A percentile compares a stretch with the other conserved stretches of the same genome.
phyloP scores from a whole-genome alignment of 35 echinoderm and acorn worm genomes.

The Acanthaster planci region DNA sequence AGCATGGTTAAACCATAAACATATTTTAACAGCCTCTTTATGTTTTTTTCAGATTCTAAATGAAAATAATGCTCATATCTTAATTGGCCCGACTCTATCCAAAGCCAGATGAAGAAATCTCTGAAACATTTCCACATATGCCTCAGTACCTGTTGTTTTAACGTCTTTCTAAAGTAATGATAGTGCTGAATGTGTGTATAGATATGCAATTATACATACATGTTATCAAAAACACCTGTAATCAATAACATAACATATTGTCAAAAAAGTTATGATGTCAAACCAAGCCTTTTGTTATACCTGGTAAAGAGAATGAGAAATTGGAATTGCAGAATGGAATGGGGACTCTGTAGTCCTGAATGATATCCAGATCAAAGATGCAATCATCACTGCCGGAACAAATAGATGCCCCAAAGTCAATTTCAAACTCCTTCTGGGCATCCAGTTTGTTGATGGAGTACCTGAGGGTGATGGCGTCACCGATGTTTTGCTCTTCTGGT shows the following conservation, averaged over 20 bases:
- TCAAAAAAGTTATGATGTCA: neutral
- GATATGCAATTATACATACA: neutral
- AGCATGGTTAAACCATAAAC: too few species aligned
- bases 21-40: too few species aligned
- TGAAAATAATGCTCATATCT: too few species aligned
- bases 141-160: too few species aligned
- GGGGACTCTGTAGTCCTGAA: slow-evolving; percentile 11
- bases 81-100: too few species aligned
- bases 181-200: too few species aligned
- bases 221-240: neutral
- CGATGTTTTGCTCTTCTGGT: neutral
- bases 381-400: neutral
- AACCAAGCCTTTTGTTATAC: neutral
- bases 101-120: too few species aligned
- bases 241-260: neutral
- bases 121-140: too few species aligned
- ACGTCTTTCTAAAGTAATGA: too few species aligned
- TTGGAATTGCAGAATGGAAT: slow-evolving; percentile 42
- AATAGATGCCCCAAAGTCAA: slow-evolving; percentile 28
- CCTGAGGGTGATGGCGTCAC: neutral
- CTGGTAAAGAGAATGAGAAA: slow-evolving; percentile 33
- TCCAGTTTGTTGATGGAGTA: slow-evolving; percentile 40
- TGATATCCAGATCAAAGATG: slow-evolving; percentile 20
- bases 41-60: too few species aligned
- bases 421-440: slow-evolving; percentile 10